A percentile compares a stretch with the other conserved stretches of the same genome.
Evolutionary conservation across 2,888 invertebrate species (phyloP).

Genomic region (Margaritifera margaritifera): DNA sequence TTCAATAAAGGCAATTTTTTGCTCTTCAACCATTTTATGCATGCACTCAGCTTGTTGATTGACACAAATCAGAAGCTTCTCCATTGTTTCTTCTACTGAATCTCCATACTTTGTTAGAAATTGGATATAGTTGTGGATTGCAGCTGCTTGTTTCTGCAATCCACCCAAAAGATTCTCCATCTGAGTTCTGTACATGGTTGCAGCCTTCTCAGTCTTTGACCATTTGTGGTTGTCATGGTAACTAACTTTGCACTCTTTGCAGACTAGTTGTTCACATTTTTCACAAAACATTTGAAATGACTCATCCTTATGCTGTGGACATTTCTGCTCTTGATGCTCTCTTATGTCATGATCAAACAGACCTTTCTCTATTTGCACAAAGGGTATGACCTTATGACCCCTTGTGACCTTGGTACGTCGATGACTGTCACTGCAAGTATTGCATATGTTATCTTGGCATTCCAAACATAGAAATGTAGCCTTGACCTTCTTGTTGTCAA

Average conservation of each 20-base stretch:
- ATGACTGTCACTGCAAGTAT: constrained; percentile 60
- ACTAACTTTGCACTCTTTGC: constrained; percentile 52
- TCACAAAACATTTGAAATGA: constrained; percentile 51
- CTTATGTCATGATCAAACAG: constrained; percentile 62
- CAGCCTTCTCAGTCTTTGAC: constrained; percentile 32
- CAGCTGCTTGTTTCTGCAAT: constrained; percentile 47
- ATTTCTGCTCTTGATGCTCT: constrained; percentile 44
- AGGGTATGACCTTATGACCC: constrained; percentile 58
- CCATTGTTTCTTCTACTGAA: constrained; percentile 37
- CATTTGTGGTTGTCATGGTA: constrained; percentile 54
- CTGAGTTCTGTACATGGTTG: constrained; percentile 37
- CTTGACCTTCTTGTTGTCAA: constrained; percentile 43
- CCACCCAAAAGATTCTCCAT: constrained; percentile 49
- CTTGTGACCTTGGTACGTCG: constrained; percentile 64
- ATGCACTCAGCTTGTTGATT: constrained; percentile 53
- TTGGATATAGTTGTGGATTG: constrained; percentile 47
- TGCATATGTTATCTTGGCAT: constrained; percentile 66
- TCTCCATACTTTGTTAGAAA: constrained; percentile 52
- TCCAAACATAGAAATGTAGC: constrained; percentile 61
- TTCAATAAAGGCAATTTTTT: constrained; percentile 38
- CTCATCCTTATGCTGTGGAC: constrained; percentile 44
- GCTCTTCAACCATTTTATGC: constrained; percentile 56
- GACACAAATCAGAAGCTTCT: constrained; percentile 34
- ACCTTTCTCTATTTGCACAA: constrained; percentile 55
- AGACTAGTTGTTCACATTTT: constrained; percentile 53